A percentile compares a stretch with the other conserved stretches of the same genome.
These are phyloP conservation scores for Sapajus apella DNA, from an alignment of 2,113 vertebrate genomes.

Conservation along the genomic window DNA sequence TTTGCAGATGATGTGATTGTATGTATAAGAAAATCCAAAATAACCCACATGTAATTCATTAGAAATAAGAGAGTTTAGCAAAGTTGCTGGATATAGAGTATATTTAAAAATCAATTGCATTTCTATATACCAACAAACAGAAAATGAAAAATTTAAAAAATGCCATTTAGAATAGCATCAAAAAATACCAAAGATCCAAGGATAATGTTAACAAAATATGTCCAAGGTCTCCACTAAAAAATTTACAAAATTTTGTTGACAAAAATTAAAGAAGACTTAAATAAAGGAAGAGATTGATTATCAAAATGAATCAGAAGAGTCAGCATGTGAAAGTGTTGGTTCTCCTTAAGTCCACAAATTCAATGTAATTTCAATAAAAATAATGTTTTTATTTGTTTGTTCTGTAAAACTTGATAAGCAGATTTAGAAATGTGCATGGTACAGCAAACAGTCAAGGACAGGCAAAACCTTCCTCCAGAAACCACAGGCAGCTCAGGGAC, in stretches of 20 bases:
- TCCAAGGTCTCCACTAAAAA: background rate
- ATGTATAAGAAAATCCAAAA: slow-evolving; percentile 12
- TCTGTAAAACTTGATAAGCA: background rate
- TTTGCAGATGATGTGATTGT: background rate
- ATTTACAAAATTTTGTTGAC: background rate
- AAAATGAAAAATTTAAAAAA: background rate
- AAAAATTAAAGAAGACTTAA: background rate
- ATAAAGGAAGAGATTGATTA: background rate
- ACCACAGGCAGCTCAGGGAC: background rate
- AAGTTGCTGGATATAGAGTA: background rate
- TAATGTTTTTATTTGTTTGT: background rate
- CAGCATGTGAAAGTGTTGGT: background rate
- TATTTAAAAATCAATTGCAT: background rate
- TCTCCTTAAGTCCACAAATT: background rate
- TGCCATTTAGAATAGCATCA: background rate
- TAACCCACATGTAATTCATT: background rate
- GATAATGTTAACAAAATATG: background rate
- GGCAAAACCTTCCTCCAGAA: background rate
- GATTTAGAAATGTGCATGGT: background rate
- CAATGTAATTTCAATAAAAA: background rate
- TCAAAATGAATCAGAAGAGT: background rate
- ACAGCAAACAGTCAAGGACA: background rate
- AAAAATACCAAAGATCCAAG: background rate
- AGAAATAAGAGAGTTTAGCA: background rate
- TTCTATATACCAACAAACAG: background rate